A percentile compares a stretch with the other conserved stretches of the same genome.
These are phyloP conservation scores for Andricus grossulariae DNA, from an alignment of 1,140 invertebrate species.

Conservation along the genomic window DNA sequence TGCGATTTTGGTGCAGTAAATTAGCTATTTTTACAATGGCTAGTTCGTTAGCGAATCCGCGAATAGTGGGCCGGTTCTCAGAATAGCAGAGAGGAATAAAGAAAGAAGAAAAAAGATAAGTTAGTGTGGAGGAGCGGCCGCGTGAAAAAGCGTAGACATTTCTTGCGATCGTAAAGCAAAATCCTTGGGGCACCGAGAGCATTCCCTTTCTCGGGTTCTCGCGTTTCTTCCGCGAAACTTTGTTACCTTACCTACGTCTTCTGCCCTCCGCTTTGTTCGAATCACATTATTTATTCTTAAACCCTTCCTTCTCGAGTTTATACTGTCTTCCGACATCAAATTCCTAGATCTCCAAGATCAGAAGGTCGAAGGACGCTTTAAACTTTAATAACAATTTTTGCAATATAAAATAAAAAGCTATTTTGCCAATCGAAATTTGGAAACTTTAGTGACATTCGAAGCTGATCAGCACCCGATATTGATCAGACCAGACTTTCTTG, in stretches of 20 bases:
- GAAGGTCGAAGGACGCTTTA: too few relatives aligned
- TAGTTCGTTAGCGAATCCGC: slow-evolving; percentile 15
- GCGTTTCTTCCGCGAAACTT: slow-evolving; percentile 66
- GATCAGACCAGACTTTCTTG: too few relatives aligned
- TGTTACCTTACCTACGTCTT: slow-evolving; percentile 43
- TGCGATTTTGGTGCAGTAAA: slow-evolving; percentile 14
- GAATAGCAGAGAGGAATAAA: slow-evolving; percentile 49
- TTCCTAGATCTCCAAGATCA: slow-evolving; percentile 1
- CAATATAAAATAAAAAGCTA: too few relatives aligned
- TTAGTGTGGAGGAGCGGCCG: slow-evolving; percentile 42
- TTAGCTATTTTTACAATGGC: slow-evolving; percentile 3
- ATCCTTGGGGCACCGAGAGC: slow-evolving; percentile 56
- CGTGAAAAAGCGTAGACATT: slow-evolving; percentile 53
- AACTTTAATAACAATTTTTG: too few relatives aligned
- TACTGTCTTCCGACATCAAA: background rate
- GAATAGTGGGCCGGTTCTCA: slow-evolving; percentile 36
- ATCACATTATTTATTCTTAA: background rate
- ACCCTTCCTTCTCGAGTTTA: background rate
- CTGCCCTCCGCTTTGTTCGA: slow-evolving; percentile 33
- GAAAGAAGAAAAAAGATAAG: slow-evolving; percentile 43
- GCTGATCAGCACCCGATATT: too few relatives aligned
- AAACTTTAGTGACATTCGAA: too few relatives aligned
- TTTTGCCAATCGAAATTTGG: too few relatives aligned
- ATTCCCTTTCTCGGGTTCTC: slow-evolving; percentile 51
- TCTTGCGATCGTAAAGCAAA: slow-evolving; percentile 67